Evolutionary conservation across 2,113 vertebrate genomes (phyloP).

Genomic region (Bubalus kerabau): DNA sequence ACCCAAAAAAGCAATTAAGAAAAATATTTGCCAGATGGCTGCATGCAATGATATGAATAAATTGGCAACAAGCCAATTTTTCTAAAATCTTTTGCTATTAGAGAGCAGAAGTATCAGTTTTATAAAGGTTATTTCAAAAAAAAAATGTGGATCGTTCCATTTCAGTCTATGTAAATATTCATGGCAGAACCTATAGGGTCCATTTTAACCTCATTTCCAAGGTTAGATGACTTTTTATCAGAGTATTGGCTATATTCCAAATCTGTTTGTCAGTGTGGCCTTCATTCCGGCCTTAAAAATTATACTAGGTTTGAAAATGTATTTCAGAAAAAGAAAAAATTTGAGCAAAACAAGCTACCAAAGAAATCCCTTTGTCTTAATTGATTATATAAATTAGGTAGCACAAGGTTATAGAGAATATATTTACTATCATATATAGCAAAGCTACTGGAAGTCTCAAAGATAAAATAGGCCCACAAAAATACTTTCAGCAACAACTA

Average conservation of each 20-base stretch:
- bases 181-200: not conserved
- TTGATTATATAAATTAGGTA: not conserved
- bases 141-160: not conserved
- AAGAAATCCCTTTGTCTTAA: not conserved
- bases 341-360: not conserved
- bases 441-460: not conserved
- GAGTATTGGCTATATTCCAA: not conserved
- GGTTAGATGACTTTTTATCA: not conserved
- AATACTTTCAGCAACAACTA: not conserved
- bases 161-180: not conserved
- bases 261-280: not conserved
- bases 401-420: not conserved
- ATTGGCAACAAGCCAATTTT: not conserved
- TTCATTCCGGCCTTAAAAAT: not conserved
- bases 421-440: not conserved
- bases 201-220: not conserved
- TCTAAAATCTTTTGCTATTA: constrained; percentile 5
- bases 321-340: not conserved
- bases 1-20: constrained; percentile 28
- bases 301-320: not conserved
- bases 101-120: not conserved
- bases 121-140: not conserved
- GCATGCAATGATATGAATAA: not conserved
- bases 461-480: not conserved
- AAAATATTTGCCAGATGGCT: constrained; percentile 48